These are phyloP conservation scores for Hydrozoanthus tunicans DNA, from an alignment of 64 coral and sea anemone species.

Conservation along the genomic window DNA sequence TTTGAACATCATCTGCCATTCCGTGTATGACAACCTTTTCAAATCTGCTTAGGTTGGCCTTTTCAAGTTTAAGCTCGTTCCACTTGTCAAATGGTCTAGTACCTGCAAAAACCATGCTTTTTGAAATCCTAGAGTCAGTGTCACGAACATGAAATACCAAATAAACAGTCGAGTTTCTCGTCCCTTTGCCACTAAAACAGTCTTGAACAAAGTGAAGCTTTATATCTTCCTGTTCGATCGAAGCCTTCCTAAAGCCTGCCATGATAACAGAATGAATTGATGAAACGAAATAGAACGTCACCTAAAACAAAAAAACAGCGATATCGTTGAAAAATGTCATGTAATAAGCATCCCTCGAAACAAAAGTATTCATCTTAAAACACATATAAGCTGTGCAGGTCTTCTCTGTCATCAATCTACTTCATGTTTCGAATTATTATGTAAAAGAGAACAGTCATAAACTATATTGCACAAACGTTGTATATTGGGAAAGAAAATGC, in stretches of 20 bases:
- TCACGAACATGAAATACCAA: conserved; percentile 34
- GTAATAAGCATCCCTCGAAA: not conserved
- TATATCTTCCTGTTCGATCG: conserved; percentile 3
- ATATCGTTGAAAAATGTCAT: not conserved
- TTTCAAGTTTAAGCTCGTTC: conserved; percentile 38
- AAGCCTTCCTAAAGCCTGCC: not conserved
- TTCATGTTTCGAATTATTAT: not conserved
- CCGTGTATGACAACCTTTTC: conserved; percentile 29
- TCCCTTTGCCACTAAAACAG: conserved; percentile 19
- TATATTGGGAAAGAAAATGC: conserved; percentile 52
- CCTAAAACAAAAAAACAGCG: not conserved
- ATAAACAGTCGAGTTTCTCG: conserved; percentile 37
- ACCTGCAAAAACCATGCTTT: conserved; percentile 28
- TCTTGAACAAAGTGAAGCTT: conserved; percentile 32
- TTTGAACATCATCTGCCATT: conserved; percentile 17
- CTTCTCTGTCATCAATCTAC: conserved; percentile 24
- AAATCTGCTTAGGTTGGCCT: not conserved
- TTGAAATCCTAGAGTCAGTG: not conserved
- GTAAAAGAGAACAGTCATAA: conserved; percentile 41
- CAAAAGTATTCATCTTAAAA: not conserved
- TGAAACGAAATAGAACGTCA: conserved; percentile 42
- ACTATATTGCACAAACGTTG: conserved; percentile 43
- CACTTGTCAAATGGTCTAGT: conserved; percentile 47
- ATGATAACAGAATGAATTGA: conserved; percentile 35
- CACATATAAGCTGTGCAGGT: not conserved